Base-by-base conservation (phyloP, 2,888 invertebrate species). In the Eubasilissa splendida region DNA sequence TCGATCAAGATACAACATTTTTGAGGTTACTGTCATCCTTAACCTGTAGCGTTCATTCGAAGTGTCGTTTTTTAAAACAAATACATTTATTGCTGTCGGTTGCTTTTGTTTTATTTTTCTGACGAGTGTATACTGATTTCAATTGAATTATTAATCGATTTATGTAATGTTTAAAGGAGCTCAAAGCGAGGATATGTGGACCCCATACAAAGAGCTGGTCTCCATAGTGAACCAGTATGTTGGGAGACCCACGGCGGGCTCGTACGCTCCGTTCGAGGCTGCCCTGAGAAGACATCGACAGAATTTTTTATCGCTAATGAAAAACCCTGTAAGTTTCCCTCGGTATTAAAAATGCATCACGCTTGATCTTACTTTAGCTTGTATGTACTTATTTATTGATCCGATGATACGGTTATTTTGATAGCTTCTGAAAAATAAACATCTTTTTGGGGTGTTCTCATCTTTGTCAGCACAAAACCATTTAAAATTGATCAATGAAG, bases 301-400 rank as follows among this genome's bases (percentile, higher is more conserved):
- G 85, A 96, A 95, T 86, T 98, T 98, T 86, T 91, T 96, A 31
- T 93, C 95, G 10, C 90, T 98, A 4, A 90, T 98, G 70, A 95
- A 95, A 86, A 96, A 97, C 88, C 96, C 96, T 85, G 97, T 97
- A 90, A 92, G 93, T 90, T 82, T 77, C 73, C 65, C 66, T 50
- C 50, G 33, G 68, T 52, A n/a, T n/a, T 33, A 7, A 63, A 12
- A 11, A 12, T 31, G 22, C 33, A 31, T 31, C 11, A 10, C 31
- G 31, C 31, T 42, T 22, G 22, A 22, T 22, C 22, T 22, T 22
- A 22, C 9, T 63, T 31, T 63, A 63, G 8, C 2, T 0, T 22
- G 22, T 22, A 22, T 22, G 22, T 22, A 22, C 22, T 22, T 22
- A 22, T 22, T 22, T 22, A 22, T 22, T 22, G 22, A 22, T 22